Conservation (phyloP, 2,888 invertebrate species). For the Sarcophaga variegata region DNA sequence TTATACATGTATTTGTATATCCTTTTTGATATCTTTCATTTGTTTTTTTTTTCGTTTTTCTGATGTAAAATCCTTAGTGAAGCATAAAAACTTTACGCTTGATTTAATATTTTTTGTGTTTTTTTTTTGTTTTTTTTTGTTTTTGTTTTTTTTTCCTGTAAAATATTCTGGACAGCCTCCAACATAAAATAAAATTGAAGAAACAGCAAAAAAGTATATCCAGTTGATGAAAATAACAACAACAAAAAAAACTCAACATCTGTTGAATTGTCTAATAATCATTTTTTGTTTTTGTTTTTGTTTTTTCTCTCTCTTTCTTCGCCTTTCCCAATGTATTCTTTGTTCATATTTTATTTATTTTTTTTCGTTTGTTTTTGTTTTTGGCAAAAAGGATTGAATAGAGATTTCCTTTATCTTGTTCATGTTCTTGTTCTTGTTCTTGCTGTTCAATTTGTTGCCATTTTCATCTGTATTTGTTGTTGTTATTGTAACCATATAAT, state of each 20-base stretch:
- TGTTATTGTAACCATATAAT: conserved; percentile 25
- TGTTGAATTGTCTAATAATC: conserved; percentile 66
- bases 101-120: conserved; percentile 78
- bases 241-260: conserved; percentile 53
- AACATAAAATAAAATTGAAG: conserved; percentile 21
- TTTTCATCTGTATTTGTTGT: conserved; percentile 11
- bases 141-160: conserved; percentile 68
- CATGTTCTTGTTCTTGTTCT: conserved; percentile 3
- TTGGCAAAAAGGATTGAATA: conserved; percentile 58
- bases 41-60: background rate
- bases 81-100: conserved; percentile 74
- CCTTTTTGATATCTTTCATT: background rate
- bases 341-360: conserved; percentile 31
- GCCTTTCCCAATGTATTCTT: conserved; percentile 32
- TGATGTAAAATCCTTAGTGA: conserved; percentile 50
- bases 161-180: conserved; percentile 34
- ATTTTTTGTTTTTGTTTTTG: conserved; percentile 15
- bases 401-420: conserved; percentile 41
- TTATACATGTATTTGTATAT: background rate
- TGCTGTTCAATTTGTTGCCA: background rate
- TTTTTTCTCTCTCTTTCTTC: background rate
- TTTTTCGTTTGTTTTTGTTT: background rate
- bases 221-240: background rate
- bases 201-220: background rate
- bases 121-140: conserved; percentile 68